A percentile compares a stretch with the other conserved stretches of the same genome.
Evolutionary conservation across 2,888 invertebrate species (phyloP).

Genomic region (Cephalotes varians): DNA sequence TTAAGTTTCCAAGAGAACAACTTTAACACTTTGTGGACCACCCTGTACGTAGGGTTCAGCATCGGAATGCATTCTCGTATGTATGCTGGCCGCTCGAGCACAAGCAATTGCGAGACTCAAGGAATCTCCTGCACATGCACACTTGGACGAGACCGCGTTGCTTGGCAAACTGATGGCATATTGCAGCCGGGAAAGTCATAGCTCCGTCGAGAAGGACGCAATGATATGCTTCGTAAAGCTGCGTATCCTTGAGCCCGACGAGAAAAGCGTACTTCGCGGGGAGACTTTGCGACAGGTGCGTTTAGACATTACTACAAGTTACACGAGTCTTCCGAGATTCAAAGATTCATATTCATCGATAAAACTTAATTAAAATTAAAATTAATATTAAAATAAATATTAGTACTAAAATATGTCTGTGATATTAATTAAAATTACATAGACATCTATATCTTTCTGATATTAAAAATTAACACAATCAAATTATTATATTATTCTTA

Average conservation of each 20-base stretch:
- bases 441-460: background rate
- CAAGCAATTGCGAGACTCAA: constrained; percentile 95
- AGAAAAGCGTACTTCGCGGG: constrained; percentile 93
- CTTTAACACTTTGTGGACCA: constrained; percentile 21
- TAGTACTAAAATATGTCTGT: too few relatives aligned
- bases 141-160: constrained; percentile 95
- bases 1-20: background rate
- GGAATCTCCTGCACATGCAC: constrained; percentile 90
- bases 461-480: background rate
- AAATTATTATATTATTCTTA: background rate
- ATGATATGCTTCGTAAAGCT: constrained; percentile 97
- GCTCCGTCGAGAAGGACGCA: constrained; percentile 96
- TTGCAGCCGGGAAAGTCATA: constrained; percentile 96
- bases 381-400: background rate
- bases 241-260: constrained; percentile 95
- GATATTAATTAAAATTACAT: too few relatives aligned
- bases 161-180: constrained; percentile 97
- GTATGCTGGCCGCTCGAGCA: constrained; percentile 96
- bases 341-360: background rate
- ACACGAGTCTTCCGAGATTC: background rate
- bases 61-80: constrained; percentile 97
- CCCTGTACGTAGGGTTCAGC: constrained; percentile 92
- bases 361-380: constrained; percentile 5
- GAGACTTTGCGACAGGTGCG: constrained; percentile 91
- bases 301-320: background rate